Percentiles rank a stretch among this genome's conserved stretches.
Conservation (phyloP, 92 coral and sea anemone species). For the Epizoanthus rinbou region DNA sequence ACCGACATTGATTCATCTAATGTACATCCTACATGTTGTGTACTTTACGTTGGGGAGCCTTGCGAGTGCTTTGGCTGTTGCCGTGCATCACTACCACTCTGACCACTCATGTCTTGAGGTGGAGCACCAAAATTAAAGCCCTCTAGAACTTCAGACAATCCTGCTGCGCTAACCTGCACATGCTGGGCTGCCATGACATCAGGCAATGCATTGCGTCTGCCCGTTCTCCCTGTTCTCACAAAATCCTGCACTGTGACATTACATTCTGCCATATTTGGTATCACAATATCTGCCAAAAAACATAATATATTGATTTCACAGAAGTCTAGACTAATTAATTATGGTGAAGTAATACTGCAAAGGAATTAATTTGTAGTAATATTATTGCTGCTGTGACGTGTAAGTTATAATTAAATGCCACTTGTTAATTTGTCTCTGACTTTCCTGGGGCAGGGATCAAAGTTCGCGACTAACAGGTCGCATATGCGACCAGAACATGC, state of each 20-base stretch:
- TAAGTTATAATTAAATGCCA: no score
- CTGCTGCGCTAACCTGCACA: constrained; percentile 73
- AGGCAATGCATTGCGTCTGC: constrained; percentile 89
- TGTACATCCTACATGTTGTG: no score
- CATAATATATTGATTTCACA: background rate
- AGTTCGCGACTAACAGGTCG: no score
- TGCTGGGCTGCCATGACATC: constrained; percentile 72
- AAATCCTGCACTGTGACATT: constrained; percentile 64
- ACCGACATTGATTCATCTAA: no score
- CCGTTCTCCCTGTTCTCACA: constrained; percentile 86
- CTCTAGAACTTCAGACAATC: constrained; percentile 79
- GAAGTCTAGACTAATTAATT: no score
- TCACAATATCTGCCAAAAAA: background rate
- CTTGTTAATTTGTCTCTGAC: no score
- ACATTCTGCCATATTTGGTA: constrained; percentile 74
- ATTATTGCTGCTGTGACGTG: no score
- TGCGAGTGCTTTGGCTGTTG: constrained; percentile 18
- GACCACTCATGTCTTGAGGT: constrained; percentile 41
- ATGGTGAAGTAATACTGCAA: no score
- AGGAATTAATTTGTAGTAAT: no score
- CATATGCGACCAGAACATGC: no score
- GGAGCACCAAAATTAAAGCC: constrained; percentile 58
- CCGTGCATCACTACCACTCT: background rate
- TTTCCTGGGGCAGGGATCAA: no score
- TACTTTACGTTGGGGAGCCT: constrained; percentile 14